A percentile compares a stretch with the other conserved stretches of the same genome.
Evolutionary conservation across 2,888 invertebrate species (phyloP).

Genomic region (Andrena bicolor): DNA sequence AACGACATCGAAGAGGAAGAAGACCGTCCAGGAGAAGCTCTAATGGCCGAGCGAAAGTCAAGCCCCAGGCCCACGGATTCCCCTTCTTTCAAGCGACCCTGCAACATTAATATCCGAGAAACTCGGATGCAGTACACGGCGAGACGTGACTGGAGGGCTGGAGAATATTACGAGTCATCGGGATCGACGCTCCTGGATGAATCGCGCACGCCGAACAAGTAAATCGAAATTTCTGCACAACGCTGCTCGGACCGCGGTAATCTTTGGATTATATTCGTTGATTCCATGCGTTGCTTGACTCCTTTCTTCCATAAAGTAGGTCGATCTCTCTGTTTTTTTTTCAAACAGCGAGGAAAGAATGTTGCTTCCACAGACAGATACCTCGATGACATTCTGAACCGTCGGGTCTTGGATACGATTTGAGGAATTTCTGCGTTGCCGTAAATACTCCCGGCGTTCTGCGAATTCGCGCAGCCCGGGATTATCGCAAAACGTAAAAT

Average conservation of each 20-base stretch:
- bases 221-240: slow-evolving; percentile 47
- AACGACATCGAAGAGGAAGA: slow-evolving; percentile 58
- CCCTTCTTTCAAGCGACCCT: slow-evolving; percentile 71
- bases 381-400: slow-evolving; percentile 7
- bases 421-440: slow-evolving; percentile 8
- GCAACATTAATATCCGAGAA: slow-evolving; percentile 76
- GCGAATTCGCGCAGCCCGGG: neutral
- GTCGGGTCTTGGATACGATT: slow-evolving; percentile 3
- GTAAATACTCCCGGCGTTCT: neutral
- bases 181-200: slow-evolving; percentile 34
- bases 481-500: slow-evolving; percentile 1
- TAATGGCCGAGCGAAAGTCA: slow-evolving; percentile 79
- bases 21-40: slow-evolving; percentile 54
- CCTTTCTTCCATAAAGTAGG: slow-evolving; percentile 7
- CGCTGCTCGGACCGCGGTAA: neutral
- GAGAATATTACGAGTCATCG: slow-evolving; percentile 63
- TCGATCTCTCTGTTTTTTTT: neutral
- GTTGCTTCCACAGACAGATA: neutral
- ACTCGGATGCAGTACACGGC: slow-evolving; percentile 71
- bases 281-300: neutral
- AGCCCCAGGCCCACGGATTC: slow-evolving; percentile 70
- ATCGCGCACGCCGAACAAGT: slow-evolving; percentile 39
- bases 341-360: neutral
- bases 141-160: slow-evolving; percentile 61
- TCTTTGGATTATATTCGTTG: neutral